These are phyloP conservation scores for Trichopoda pennipes DNA, from an alignment of 2,888 invertebrate genomes.

Conservation along the genomic window DNA sequence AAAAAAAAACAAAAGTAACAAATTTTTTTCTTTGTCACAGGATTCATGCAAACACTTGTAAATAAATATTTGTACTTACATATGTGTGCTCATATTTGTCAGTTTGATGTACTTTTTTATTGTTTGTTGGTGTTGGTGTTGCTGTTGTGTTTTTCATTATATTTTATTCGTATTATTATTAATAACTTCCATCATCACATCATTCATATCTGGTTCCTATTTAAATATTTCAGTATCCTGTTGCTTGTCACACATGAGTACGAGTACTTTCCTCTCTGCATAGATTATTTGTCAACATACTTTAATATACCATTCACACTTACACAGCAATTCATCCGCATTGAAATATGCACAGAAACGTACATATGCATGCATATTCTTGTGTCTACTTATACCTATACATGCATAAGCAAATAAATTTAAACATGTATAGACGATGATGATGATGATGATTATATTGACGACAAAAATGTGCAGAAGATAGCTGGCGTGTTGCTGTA, in stretches of 20 bases:
- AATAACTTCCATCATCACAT: constrained; percentile 65
- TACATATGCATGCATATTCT: not conserved
- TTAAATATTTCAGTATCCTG: constrained; percentile 65
- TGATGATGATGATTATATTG: constrained; percentile 11
- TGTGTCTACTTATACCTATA: not conserved
- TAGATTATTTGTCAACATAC: constrained; percentile 53
- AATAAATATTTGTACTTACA: constrained; percentile 7
- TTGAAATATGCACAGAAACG: not conserved
- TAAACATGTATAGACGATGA: constrained; percentile 9
- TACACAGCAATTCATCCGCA: constrained; percentile 2
- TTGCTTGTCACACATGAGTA: constrained; percentile 57
- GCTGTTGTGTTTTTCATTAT: constrained; percentile 16
- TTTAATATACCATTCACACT: constrained; percentile 18
- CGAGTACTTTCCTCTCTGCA: constrained; percentile 50
- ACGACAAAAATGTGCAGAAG: constrained; percentile 9
- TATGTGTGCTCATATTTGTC: constrained; percentile 20
- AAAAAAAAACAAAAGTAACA: too few species aligned
- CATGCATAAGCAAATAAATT: not conserved
- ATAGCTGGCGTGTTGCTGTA: constrained; percentile 7
- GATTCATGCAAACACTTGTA: constrained; percentile 25
- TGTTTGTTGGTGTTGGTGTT: constrained; percentile 27
- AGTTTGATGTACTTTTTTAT: constrained; percentile 35
- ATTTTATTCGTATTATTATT: constrained; percentile 57
- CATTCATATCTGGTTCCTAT: constrained; percentile 65
- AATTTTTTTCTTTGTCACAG: not conserved